Base-by-base conservation (phyloP, 2,797 vertebrate genomes). In the Pseudochirops corinnae region DNA sequence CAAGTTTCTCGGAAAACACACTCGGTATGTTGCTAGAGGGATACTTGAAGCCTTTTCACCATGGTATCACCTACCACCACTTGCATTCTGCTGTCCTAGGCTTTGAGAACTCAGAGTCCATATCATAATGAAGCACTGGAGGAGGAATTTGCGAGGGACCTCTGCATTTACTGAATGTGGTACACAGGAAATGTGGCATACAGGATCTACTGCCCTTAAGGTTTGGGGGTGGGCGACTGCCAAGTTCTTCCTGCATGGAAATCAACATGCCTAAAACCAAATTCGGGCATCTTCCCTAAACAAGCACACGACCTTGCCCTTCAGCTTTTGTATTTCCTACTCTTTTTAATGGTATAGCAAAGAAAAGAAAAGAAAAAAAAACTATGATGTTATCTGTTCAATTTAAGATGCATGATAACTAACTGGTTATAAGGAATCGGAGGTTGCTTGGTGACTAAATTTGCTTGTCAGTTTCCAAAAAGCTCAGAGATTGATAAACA, bases 391-490 rank as follows among this genome's bases (percentile, higher is more conserved):
- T 39, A 26, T 95, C 56, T 93, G 56, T 82, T 96, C n/a, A 93
- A 90, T 39, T 90, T 60, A 60, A 90, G 55, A 95, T 82, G 18
- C 26, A 56, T 39, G 5, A 39, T 91, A 95, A 26, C 33, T 94
- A 56, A n/a, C 56, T 94, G 53, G 60, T 92, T 91, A 53, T 87
- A 60, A 39, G 58, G 90, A 94, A 94, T 50, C 31, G 90, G 53
- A n/a, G 94, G 53, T 60, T 92, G 33, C 28, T 91, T 91, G 52
- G 91, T 91, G 55, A 74, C 4, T 90, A 93, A 92, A 97, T 96
- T 92, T 93, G 90, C 87, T 50, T 6, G 46, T 10, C 33, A 2
- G 52, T 16, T 91, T 26, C 39, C 52, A 94, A 92, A 53, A 96
- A 9, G 46, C 92, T 52, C 53, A 55, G 62, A 90, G 2, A 90